phyloP scores from a whole-genome alignment of 2,888 invertebrate genomes.

The Tineola bisselliella region DNA sequence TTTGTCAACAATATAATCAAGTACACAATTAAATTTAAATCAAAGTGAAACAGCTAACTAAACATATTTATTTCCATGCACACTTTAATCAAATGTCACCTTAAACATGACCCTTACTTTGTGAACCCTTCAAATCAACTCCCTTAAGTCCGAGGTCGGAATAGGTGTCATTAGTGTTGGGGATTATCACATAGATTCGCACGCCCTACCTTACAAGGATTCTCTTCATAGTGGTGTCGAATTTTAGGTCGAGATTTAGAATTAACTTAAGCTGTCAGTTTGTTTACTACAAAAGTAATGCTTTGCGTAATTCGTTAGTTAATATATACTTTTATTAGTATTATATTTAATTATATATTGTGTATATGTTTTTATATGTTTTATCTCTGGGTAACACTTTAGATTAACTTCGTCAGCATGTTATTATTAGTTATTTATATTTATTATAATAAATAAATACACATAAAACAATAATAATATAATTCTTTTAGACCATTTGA shows the following conservation, averaged over 20 bases:
- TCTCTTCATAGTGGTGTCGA: conserved; percentile 19
- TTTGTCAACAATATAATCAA: too few relatives aligned
- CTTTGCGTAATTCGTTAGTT: too few relatives aligned
- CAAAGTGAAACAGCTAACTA: neutral
- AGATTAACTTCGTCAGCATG: too few relatives aligned
- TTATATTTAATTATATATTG: too few relatives aligned
- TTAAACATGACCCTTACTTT: neutral
- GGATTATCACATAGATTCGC: conserved; percentile 35
- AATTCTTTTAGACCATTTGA: too few relatives aligned
- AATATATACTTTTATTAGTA: too few relatives aligned
- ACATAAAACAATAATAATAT: too few relatives aligned
- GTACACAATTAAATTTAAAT: too few relatives aligned
- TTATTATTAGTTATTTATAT: too few relatives aligned
- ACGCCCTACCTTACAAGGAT: conserved; percentile 25
- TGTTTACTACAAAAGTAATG: neutral
- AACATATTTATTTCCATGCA: neutral
- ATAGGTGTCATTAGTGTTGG: conserved; percentile 27
- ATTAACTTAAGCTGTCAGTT: neutral
- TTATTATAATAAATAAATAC: too few relatives aligned
- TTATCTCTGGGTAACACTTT: too few relatives aligned
- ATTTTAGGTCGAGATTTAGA: neutral
- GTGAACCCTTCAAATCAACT: neutral
- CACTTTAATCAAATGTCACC: neutral
- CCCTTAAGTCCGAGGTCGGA: conserved; percentile 8
- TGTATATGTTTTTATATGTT: too few relatives aligned